A percentile compares a stretch with the other conserved stretches of the same genome.
Evolutionary conservation across 2,888 invertebrate genomes (phyloP).

Genomic region (Drosophila paranaensis): DNA sequence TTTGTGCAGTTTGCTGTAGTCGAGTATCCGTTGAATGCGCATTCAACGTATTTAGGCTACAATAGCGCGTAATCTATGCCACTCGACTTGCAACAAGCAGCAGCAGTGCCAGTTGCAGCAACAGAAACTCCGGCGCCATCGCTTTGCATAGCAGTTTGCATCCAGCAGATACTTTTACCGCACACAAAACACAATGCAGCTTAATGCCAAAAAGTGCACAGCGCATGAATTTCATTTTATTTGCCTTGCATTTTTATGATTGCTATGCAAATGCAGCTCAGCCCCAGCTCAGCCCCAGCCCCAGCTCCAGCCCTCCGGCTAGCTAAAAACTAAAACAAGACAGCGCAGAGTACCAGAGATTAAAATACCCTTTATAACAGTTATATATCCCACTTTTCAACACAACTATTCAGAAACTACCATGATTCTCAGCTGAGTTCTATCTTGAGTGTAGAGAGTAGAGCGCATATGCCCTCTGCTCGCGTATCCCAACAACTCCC

Average conservation of each 20-base stretch:
- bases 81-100: constrained; percentile 50
- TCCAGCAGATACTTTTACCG: constrained; percentile 57
- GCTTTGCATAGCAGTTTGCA: constrained; percentile 49
- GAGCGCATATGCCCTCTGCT: not conserved
- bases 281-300: constrained; percentile 19
- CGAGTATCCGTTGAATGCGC: constrained; percentile 44
- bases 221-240: constrained; percentile 60
- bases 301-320: constrained; percentile 5
- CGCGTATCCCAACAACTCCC: constrained; percentile 30
- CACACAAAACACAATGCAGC: constrained; percentile 35
- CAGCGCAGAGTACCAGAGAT: not conserved
- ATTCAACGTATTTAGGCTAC: constrained; percentile 62
- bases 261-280: constrained; percentile 62
- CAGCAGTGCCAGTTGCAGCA: constrained; percentile 3
- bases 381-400: not conserved
- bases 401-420: not conserved
- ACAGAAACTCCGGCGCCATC: constrained; percentile 18
- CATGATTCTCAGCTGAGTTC: not conserved
- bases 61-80: constrained; percentile 69
- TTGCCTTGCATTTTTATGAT: constrained; percentile 68
- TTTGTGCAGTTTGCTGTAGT: constrained; percentile 33
- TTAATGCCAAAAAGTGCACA: constrained; percentile 54
- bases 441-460: not conserved
- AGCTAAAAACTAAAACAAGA: constrained; percentile 32
- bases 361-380: not conserved